Base-by-base conservation (phyloP, 1,140 invertebrate species). In the Aporrectodea caliginosa region DNA sequence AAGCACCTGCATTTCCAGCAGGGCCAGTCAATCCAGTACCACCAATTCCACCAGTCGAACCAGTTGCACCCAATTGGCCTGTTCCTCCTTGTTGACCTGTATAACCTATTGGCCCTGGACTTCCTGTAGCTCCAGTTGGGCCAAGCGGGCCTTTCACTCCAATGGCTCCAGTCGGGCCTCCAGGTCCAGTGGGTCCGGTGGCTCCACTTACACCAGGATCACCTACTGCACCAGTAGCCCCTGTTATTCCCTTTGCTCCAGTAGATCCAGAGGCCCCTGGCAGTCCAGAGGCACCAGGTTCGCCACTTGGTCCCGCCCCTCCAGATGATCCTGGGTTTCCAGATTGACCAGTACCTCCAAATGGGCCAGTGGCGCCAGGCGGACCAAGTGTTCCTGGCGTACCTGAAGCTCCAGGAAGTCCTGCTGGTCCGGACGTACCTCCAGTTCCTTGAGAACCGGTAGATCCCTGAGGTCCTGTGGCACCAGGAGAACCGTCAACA, bases 101-200 rank as follows among this genome's bases (percentile, higher is more conserved):
- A 16, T 16, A 14, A 22, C 84, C 83, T 83, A 85, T 83, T 35
- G 82, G 31, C 76, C 71, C 73, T 68, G 34, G 83, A 81, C 89
- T 90, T 92, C 94, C 94, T 86, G 94, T 91, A 73, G 88, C 89
- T 73, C 92, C 92, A 81, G 91, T 90, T 77, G 84, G 89, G 87
- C 77, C 93, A 92, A 79, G 92, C 90, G 74, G 89, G 89, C 70
- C 86, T 16, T 83, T 82, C 1, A 71, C 82, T n/a, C 86, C 86
- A 27, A 27, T n/a, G 33, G 75, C 35, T n/a, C 75, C 75, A 0
- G n/a, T 76, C n/a, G 35, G 27, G 16, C 75, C 75, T 16, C 1
- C 29, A 22, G 35, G 14, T 22, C 75, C 75, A 16, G 16, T 32
- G 2, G 75, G 31, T 58, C 94, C 94, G 35, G 93, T 91, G n/a